Conservation (phyloP, 2,797 vertebrate genomes). For the Tapera naevia region DNA sequence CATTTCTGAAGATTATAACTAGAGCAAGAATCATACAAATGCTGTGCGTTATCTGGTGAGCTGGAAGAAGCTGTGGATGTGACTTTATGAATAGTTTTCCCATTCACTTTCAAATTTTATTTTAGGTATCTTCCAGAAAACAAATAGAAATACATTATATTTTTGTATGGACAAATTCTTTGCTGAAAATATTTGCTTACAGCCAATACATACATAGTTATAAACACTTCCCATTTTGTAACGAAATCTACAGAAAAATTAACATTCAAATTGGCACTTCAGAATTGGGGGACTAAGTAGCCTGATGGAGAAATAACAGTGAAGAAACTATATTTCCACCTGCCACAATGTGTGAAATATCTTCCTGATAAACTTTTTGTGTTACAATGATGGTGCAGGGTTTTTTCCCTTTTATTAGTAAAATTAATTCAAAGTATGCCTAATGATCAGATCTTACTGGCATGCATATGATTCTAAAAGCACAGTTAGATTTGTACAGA, state of each 20-base stretch:
- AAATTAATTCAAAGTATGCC: neutral
- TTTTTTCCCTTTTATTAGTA: neutral
- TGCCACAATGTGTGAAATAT: neutral
- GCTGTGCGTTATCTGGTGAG: neutral
- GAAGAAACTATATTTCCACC: neutral
- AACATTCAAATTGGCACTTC: neutral
- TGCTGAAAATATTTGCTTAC: neutral
- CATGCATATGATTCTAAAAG: neutral
- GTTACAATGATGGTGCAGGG: rapidly evolving
- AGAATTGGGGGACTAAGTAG: neutral
- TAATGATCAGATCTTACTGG: neutral
- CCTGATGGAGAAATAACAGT: neutral
- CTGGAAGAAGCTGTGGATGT: neutral
- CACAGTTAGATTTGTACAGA: neutral
- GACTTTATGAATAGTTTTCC: neutral
- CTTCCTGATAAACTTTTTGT: neutral
- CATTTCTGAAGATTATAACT: neutral
- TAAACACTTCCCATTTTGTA: neutral
- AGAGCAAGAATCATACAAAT: neutral
- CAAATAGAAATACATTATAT: neutral
- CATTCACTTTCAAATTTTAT: neutral
- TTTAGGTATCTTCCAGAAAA: neutral
- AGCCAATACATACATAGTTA: neutral
- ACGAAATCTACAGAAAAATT: neutral
- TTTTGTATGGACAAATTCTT: neutral